Evolutionary conservation across 2,888 invertebrate genomes (phyloP).

Genomic region (Ptilodon capucinus): DNA sequence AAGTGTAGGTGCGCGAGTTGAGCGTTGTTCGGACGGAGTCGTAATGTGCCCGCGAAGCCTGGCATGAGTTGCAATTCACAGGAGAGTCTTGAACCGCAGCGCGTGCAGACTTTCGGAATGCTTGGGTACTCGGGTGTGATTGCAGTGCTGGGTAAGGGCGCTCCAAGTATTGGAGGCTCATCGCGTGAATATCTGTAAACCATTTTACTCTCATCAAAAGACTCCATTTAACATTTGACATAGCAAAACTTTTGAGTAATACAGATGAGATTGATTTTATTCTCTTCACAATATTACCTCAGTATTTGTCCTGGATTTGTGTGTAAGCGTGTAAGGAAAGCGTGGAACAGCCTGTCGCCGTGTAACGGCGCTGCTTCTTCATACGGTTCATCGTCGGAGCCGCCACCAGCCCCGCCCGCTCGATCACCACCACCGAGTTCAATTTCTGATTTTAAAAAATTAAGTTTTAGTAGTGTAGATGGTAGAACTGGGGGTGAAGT

Average conservation of each 20-base stretch:
- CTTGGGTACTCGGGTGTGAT: constrained; percentile 53
- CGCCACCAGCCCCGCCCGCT: constrained; percentile 48
- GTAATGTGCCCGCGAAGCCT: constrained; percentile 88
- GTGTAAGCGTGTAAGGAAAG: constrained; percentile 88
- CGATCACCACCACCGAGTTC: constrained; percentile 49
- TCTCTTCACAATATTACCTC: constrained; percentile 78
- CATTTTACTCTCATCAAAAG: not conserved
- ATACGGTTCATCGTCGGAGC: constrained; percentile 85
- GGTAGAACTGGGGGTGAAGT: no score
- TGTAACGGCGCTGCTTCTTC: constrained; percentile 91
- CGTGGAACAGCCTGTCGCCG: constrained; percentile 92
- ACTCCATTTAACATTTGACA: no score
- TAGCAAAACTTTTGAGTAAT: no score
- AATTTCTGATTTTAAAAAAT: no score
- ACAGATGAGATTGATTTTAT: not conserved
- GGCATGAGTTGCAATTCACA: constrained; percentile 94
- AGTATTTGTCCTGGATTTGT: constrained; percentile 91
- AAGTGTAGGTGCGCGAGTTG: constrained; percentile 87
- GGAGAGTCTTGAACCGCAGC: constrained; percentile 87
- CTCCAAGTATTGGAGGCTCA: constrained; percentile 86
- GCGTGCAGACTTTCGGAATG: constrained; percentile 78
- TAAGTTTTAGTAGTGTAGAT: no score
- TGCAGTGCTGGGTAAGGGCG: constrained; percentile 81
- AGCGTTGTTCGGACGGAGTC: constrained; percentile 77
- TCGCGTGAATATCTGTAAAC: constrained; percentile 88